Evolutionary conservation across 2,888 invertebrate species (phyloP), one percentile per base, ranked within the genome.

Genomic region (Netelia fuscicornis): DNA sequence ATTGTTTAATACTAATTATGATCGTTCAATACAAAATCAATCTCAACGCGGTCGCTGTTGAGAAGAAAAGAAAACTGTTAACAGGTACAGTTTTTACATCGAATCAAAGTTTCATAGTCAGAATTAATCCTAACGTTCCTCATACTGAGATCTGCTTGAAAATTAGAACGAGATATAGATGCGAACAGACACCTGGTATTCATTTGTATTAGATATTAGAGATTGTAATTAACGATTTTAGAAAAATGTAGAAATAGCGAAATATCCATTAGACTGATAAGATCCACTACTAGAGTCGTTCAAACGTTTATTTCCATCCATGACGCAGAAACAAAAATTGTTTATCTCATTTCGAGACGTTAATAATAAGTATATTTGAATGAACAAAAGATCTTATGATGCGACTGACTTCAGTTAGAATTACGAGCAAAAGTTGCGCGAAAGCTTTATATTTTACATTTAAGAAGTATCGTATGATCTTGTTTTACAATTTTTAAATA

Each of bases 121-220:
- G 3, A 13, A 48, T 48, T 48, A 48, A 13, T 48, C 13, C 5
- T 5, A 48, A 13, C 13, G 65, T 58, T 23, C 42, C 0, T 23
- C 30, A 44, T 62, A 13, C 54, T 30, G 44, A 65, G 64, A 56
- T 42, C 56, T n/a, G 70, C 54, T 30, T 52, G 8, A 60, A 68
- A 62, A 37, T 37, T 37, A 74, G 20, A 54, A 68, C 44, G 68
- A 76, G 76, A 48, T 83, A 82, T 83, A 78, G 75, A 85, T 17
- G 79, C 78, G 77, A 84, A 87, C 86, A 85, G 86, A 87, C 87
- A 86, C 88, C 85, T 82, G 86, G 87, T 90, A 91, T 92, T 91
- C 87, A 91, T 91, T 92, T 90, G 87, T 89, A 86, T 81, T 85
- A 89, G 88, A 86, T 87, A 89, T 89, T 91, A 91, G 89, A 87